Conservation (phyloP, 2,888 invertebrate genomes). For the Drosophila picticornis region DNA sequence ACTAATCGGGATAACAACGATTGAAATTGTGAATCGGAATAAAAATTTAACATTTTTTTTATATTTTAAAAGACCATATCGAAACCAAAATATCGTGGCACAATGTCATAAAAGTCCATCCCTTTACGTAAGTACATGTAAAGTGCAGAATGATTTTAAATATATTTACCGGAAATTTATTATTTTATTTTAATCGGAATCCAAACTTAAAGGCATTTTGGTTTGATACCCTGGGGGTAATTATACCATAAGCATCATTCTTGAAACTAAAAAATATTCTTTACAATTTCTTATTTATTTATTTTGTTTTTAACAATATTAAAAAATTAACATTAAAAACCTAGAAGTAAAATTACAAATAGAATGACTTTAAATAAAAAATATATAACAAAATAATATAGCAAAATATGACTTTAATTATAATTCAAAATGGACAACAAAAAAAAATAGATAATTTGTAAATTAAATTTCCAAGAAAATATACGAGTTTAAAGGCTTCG, state of each 20-base stretch:
- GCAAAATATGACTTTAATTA: too few species aligned
- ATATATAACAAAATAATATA: background rate
- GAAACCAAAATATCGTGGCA: background rate
- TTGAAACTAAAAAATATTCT: background rate
- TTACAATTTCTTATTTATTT: background rate
- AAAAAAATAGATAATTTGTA: accelerated
- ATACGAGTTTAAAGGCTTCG: background rate
- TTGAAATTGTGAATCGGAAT: background rate
- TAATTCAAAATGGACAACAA: too few species aligned
- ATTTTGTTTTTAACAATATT: background rate
- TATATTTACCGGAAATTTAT: accelerated
- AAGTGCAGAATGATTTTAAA: background rate
- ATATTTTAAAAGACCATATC: background rate
- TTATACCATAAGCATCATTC: background rate
- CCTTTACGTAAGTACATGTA: background rate
- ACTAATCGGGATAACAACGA: background rate
- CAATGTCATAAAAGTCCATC: background rate
- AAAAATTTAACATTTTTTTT: background rate
- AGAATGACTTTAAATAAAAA: background rate
- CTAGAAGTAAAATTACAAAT: background rate
- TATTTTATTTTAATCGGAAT: background rate
- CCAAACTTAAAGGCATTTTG: background rate
- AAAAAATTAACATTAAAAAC: background rate
- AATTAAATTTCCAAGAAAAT: background rate
- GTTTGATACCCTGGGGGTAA: background rate